Base-by-base conservation (phyloP, 2,113 vertebrate genomes). In the Phaethornis superciliosus region DNA sequence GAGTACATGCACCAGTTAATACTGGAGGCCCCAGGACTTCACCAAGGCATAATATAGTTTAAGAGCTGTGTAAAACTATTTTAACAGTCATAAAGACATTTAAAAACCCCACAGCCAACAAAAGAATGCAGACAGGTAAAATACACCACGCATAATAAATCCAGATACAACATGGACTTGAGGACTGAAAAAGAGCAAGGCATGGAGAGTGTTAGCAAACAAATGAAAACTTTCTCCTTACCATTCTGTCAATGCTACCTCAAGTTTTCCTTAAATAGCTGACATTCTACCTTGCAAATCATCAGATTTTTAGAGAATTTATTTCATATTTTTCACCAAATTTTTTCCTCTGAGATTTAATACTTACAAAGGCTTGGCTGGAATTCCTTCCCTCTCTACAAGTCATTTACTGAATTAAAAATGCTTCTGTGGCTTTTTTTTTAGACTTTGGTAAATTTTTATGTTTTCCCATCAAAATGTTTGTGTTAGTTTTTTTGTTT, bases 41-140 rank as follows among this genome's bases (percentile, higher is more conserved):
- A 15, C 7, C 30, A 51, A 4, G 35, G 42, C 9, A 40, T 40
- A 40, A 12, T 40, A 40, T 40, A 40, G 40, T 11, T 49, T 78
- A 62, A 70, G 10, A 77, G 9, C 18, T 59, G 5, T 51, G 9
- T 28, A 76, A 90, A 78, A 74, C 4, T 5, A 49, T 8, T 67
- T 46, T 30, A 78, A 90, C 79, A 8, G 21, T 40, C 27, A 55
- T 16, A 76, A 62, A 65, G 15, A 32, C 23, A 28, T 28, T 52
- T 0, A 1, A 70, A 79, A 18, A 27, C 12, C 2, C 7, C 47
- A 33, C 33, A n/a, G 18, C 5, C 3, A 6, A 24, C 9, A 19
- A 2, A 52, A 60, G 8, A 51, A 18, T 69, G 9, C 16, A 83
- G 30, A 46, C 8, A 72, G 1, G 6, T 49, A 67, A 68, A 77